These are phyloP conservation scores for Prosapia bicincta DNA, from an alignment of 2,888 invertebrate genomes.

Conservation along the genomic window DNA sequence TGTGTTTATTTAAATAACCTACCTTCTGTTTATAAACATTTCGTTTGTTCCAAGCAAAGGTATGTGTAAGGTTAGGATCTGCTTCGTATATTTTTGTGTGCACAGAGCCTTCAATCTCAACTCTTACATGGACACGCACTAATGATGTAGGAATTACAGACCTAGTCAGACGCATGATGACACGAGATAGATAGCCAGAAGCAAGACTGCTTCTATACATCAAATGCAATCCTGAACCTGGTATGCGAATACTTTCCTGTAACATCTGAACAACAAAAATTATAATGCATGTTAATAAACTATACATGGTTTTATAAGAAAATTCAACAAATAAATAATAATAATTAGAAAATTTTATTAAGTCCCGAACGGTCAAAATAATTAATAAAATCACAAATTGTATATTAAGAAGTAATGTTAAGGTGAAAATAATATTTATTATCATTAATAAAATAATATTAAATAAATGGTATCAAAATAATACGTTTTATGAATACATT, in stretches of 20 bases:
- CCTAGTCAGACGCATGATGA: slow-evolving; percentile 85
- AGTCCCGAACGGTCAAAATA: too few species aligned
- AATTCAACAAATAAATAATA: too few species aligned
- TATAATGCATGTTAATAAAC: too few species aligned
- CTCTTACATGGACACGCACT: slow-evolving; percentile 85
- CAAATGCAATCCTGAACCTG: slow-evolving; percentile 88
- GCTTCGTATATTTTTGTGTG: slow-evolving; percentile 94
- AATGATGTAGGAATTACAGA: slow-evolving; percentile 74
- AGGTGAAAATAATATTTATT: too few species aligned
- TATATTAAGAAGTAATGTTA: too few species aligned
- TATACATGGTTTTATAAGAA: too few species aligned
- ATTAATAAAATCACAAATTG: too few species aligned
- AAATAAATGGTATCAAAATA: too few species aligned
- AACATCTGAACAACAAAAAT: slow-evolving; percentile 67
- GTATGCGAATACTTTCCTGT: slow-evolving; percentile 93
- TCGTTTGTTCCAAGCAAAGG: slow-evolving; percentile 96
- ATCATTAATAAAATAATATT: too few species aligned
- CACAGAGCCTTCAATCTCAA: slow-evolving; percentile 89
- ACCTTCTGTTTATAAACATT: slow-evolving; percentile 97
- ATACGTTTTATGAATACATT: too few species aligned
- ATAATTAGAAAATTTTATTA: too few species aligned
- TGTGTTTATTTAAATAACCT: too few species aligned
- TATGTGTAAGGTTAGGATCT: slow-evolving; percentile 91
- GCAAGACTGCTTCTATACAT: slow-evolving; percentile 96
- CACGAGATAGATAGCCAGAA: slow-evolving; percentile 89